These are phyloP conservation scores for Mythimna lalbum DNA, from an alignment of 2,888 invertebrate genomes.

Conservation along the genomic window DNA sequence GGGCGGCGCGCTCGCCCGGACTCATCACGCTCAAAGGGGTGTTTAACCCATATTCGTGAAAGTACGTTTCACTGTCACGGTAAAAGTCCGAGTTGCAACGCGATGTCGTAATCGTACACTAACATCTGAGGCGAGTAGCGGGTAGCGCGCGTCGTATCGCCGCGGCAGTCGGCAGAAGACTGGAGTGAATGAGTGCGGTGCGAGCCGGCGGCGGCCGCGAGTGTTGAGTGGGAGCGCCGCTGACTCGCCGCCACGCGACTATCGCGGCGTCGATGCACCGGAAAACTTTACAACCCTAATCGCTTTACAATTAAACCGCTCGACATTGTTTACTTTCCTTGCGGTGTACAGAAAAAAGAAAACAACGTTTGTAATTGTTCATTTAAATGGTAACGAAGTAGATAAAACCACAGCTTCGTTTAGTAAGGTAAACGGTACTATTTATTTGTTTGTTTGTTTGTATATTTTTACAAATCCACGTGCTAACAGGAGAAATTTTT, in stretches of 20 bases:
- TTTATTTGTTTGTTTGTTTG: constrained; percentile 14
- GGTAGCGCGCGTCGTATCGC: constrained; percentile 83
- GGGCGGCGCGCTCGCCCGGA: constrained; percentile 90
- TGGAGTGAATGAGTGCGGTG: constrained; percentile 87
- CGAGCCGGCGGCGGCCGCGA: constrained; percentile 82
- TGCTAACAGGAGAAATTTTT: constrained; percentile 9
- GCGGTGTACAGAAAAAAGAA: constrained; percentile 64
- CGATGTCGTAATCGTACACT: constrained; percentile 89
- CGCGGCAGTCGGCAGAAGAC: constrained; percentile 87
- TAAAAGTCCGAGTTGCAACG: constrained; percentile 83
- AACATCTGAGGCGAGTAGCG: constrained; percentile 85
- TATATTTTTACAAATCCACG: constrained; percentile 5
- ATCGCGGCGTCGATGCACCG: constrained; percentile 83
- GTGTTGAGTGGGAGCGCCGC: constrained; percentile 85
- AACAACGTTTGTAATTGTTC: constrained; percentile 54
- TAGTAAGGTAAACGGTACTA: constrained; percentile 10
- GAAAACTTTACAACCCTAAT: constrained; percentile 89
- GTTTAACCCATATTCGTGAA: constrained; percentile 94
- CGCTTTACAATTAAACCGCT: constrained; percentile 85
- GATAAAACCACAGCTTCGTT: constrained; percentile 39
- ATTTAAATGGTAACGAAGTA: constrained; percentile 56
- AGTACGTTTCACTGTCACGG: constrained; percentile 88
- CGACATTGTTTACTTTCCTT: constrained; percentile 85
- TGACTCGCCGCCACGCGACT: constrained; percentile 79
- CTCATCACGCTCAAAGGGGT: constrained; percentile 86